Percentiles rank a stretch among this genome's conserved stretches.
Conservation (phyloP, 2,797 vertebrate genomes). For the Loris lydekkerianus region DNA sequence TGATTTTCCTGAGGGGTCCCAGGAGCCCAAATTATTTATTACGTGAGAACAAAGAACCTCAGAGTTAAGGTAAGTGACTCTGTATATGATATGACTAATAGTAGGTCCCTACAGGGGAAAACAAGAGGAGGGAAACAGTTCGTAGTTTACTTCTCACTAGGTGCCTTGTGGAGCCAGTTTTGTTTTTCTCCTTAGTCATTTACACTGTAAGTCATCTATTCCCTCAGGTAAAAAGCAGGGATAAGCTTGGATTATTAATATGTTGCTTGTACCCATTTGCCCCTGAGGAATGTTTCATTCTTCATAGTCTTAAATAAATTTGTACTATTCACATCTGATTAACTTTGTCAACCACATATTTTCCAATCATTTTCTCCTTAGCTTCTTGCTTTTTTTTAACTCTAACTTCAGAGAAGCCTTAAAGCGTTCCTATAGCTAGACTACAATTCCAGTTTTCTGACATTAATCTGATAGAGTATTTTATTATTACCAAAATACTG, state of each 20-base stretch:
- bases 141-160: slow-evolving; percentile 65
- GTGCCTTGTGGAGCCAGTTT: not conserved
- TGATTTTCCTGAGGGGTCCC: slow-evolving; percentile 87
- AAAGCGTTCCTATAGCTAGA: not conserved
- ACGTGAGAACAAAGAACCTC: slow-evolving; percentile 88
- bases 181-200: slow-evolving; percentile 49
- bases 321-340: slow-evolving; percentile 44
- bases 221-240: slow-evolving; percentile 49
- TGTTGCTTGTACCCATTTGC: slow-evolving; percentile 47
- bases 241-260: not conserved
- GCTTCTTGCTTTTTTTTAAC: slow-evolving; percentile 37
- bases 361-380: slow-evolving; percentile 23
- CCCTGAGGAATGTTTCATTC: slow-evolving; percentile 37
- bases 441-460: slow-evolving; percentile 29
- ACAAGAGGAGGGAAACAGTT: not conserved
- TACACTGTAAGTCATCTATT: not conserved
- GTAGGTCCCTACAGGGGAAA: slow-evolving; percentile 65
- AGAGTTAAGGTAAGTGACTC: slow-evolving; percentile 84
- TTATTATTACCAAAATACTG: slow-evolving; percentile 39
- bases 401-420: slow-evolving; percentile 53
- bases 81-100: slow-evolving; percentile 77
- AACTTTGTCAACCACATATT: slow-evolving; percentile 32
- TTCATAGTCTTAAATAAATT: not conserved
- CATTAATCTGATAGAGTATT: not conserved
- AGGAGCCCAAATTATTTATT: slow-evolving; percentile 85